Evolutionary conservation across 2,888 invertebrate genomes (phyloP).

Genomic region (Drosophila yooni): DNA sequence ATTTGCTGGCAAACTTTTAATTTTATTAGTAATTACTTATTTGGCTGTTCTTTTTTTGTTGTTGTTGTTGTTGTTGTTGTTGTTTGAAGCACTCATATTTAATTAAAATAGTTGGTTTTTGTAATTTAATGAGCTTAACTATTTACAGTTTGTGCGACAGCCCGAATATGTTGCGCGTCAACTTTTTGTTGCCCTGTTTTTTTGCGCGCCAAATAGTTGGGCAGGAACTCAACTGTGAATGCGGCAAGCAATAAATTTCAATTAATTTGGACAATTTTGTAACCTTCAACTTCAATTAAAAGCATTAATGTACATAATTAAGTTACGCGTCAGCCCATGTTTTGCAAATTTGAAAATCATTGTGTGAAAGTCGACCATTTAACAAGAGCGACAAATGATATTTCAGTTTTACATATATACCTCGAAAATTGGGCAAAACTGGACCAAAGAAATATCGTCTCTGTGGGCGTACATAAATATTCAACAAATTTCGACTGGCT

Average conservation of each 20-base stretch:
- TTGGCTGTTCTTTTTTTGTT: conserved; percentile 9
- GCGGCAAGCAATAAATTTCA: conserved; percentile 37
- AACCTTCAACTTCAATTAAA: conserved; percentile 46
- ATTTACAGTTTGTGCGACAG: conserved; percentile 49
- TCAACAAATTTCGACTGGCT: background rate
- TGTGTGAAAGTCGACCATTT: background rate
- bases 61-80: background rate
- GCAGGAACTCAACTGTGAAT: background rate
- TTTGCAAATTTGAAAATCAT: conserved; percentile 34
- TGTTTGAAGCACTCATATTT: conserved; percentile 20
- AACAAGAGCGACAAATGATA: background rate
- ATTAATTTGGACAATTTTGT: conserved; percentile 38
- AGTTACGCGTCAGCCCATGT: conserved; percentile 41
- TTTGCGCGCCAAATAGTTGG: conserved; percentile 3
- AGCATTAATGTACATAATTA: conserved; percentile 49
- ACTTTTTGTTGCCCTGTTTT: background rate
- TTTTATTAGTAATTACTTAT: background rate
- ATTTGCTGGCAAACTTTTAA: conserved; percentile 17
- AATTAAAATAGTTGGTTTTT: conserved; percentile 60
- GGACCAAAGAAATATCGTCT: background rate
- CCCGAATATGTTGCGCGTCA: conserved; percentile 38
- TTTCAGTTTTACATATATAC: background rate
- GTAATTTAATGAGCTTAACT: conserved; percentile 62
- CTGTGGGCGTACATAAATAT: background rate
- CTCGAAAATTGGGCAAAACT: background rate